These are phyloP conservation scores for Prietella phreatophila DNA, from an alignment of 2,113 vertebrate species.

Conservation along the genomic window DNA sequence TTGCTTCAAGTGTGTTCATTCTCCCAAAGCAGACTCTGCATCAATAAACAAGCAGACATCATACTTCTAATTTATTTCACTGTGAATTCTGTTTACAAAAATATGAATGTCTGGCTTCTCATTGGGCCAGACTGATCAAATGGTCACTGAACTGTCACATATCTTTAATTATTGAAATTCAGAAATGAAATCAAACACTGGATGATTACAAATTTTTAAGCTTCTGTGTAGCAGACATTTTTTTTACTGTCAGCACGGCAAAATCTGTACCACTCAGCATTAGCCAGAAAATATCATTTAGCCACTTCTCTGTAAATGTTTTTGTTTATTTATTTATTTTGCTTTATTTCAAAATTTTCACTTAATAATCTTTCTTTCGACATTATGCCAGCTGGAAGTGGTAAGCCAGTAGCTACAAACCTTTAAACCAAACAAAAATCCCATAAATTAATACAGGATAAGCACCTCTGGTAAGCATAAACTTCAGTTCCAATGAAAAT, in stretches of 20 bases:
- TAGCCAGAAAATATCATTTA: background rate
- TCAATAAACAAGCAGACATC: background rate
- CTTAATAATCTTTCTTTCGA: background rate
- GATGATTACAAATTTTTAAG: background rate
- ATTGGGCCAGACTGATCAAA: background rate
- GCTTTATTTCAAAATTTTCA: background rate
- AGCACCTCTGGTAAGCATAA: background rate
- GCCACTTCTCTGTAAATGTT: background rate
- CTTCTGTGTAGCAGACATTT: background rate
- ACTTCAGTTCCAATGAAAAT: background rate
- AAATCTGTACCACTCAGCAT: background rate
- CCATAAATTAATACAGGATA: background rate
- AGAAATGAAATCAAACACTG: background rate
- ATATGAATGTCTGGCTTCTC: background rate
- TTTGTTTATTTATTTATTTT: background rate
- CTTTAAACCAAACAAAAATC: background rate
- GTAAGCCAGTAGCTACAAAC: background rate
- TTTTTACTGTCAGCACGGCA: background rate
- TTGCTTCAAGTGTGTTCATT: background rate
- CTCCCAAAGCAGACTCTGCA: background rate
- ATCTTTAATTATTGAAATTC: background rate
- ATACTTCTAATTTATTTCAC: background rate
- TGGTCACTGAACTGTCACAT: background rate
- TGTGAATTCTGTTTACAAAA: background rate
- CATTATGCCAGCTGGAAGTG: background rate